Evolutionary conservation across 2,888 invertebrate genomes (phyloP), one percentile per base, ranked within the genome.

Genomic region (Ormyrus pomaceus): DNA sequence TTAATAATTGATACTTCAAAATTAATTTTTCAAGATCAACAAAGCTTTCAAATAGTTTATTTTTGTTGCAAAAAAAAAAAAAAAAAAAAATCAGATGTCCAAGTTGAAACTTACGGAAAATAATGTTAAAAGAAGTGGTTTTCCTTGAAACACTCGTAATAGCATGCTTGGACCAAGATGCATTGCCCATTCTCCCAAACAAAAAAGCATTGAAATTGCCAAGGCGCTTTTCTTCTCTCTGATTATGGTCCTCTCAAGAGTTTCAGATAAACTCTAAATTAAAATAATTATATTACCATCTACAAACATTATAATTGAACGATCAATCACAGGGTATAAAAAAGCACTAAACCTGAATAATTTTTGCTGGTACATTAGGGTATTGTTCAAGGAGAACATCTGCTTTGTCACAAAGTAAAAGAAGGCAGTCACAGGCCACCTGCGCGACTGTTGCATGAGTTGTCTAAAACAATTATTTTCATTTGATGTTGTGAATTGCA

Each of bases 111-210:
- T 87, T 83, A 96, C 96, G 89, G 94, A 94, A 88, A 97, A 95
- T 83, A 97, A 94, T 80, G 94, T 93, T 61, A 95, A 92, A 79
- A 96, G 91, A 50, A 94, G 88, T 66, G 93, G 90, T 83, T 92
- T 92, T 46, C 91, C 92, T 75, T 92, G 93, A 48, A 91, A 92
- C 78, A 93, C 91, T 58, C 93, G 91, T 88, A 95, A 90, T 83
- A 96, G 92, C 70, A 93, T 91, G n/a, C 91, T 87, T 0, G 94
- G 94, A 0, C 95, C 95, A 85, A 98, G 93, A 68, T 95, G 93
- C 94, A 98, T 97, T 76, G 97, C 97, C 95, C 98, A 98, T 91
- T 98, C 98, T 0, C 97, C 97, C 81, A 99, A 92, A 88, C 97
- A 97, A 77, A 98, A 94, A 86, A 98, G 93, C 84, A 98, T 92